A percentile compares a stretch with the other conserved stretches of the same genome.
Evolutionary conservation across 2,113 vertebrate species (phyloP).

Genomic region (Eubucco bourcierii): DNA sequence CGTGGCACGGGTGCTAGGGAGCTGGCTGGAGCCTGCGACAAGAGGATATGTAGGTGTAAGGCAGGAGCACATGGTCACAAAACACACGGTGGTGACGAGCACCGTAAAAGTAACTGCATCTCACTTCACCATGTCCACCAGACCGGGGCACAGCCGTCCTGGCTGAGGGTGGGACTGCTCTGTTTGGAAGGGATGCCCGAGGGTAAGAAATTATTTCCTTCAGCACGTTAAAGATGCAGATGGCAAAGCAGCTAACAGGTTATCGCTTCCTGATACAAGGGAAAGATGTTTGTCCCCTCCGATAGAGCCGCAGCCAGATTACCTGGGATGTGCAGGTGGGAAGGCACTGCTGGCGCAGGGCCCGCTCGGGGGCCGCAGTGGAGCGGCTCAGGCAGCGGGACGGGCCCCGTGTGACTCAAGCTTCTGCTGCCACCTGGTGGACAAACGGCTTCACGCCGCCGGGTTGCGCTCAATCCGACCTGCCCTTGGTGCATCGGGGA

Average conservation of each 20-base stretch:
- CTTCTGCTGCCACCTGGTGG: constrained; percentile 46
- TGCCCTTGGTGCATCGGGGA: rapidly evolving
- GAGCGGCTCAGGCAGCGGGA: rapidly evolving
- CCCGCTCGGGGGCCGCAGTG: rapidly evolving
- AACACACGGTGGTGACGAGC: neutral
- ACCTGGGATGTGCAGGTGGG: rapidly evolving
- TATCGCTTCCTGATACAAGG: rapidly evolving
- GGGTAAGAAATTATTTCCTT: neutral
- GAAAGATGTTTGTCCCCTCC: rapidly evolving
- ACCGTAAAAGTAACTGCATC: rapidly evolving
- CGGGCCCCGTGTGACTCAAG: neutral
- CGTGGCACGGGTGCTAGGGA: neutral
- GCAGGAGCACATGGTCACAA: neutral
- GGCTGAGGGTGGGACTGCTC: rapidly evolving
- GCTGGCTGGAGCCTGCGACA: rapidly evolving
- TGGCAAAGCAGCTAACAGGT: neutral
- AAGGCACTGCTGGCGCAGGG: rapidly evolving
- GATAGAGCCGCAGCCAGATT: rapidly evolving
- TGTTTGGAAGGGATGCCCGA: too few species aligned
- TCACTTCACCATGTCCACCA: rapidly evolving
- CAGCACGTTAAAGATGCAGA: neutral
- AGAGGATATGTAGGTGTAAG: neutral
- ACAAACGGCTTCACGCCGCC: neutral
- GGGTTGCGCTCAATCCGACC: rapidly evolving
- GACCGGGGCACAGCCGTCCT: neutral